Conservation (phyloP, 2,797 vertebrate species). For the Rhincodon typus region DNA sequence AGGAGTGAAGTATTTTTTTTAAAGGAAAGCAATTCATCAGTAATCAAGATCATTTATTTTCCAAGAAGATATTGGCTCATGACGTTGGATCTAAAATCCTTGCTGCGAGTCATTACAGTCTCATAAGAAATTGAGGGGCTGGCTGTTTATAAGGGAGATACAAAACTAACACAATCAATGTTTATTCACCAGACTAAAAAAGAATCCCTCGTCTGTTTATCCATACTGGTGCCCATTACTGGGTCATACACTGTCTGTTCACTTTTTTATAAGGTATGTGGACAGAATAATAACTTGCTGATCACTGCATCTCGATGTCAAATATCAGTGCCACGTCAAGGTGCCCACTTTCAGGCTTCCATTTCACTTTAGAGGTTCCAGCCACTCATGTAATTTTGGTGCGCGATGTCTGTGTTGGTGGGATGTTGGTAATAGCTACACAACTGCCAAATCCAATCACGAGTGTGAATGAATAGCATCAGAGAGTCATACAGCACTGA, state of each 20-base stretch:
- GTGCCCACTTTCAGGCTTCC: too few species aligned
- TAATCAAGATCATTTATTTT: too few species aligned
- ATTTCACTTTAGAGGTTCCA: background rate
- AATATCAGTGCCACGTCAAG: background rate
- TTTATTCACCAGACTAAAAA: background rate
- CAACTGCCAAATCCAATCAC: background rate
- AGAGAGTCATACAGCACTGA: background rate
- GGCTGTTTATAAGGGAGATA: background rate
- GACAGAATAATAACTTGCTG: background rate
- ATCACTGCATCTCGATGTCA: background rate
- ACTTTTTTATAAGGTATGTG: too few species aligned
- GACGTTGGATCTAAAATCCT: too few species aligned
- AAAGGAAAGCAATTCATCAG: slow-evolving; percentile 36
- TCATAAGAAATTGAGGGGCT: background rate
- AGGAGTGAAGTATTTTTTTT: slow-evolving; percentile 31
- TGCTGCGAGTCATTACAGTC: background rate
- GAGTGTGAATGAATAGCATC: background rate
- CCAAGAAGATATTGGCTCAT: too few species aligned
- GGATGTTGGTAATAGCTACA: background rate
- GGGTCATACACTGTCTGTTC: background rate
- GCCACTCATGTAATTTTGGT: background rate
- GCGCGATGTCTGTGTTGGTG: background rate
- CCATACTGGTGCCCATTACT: background rate
- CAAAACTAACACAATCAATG: background rate
- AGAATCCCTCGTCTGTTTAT: background rate